Base-by-base conservation (phyloP, 2,797 vertebrate genomes). In the Acanthurus tractus region DNA sequence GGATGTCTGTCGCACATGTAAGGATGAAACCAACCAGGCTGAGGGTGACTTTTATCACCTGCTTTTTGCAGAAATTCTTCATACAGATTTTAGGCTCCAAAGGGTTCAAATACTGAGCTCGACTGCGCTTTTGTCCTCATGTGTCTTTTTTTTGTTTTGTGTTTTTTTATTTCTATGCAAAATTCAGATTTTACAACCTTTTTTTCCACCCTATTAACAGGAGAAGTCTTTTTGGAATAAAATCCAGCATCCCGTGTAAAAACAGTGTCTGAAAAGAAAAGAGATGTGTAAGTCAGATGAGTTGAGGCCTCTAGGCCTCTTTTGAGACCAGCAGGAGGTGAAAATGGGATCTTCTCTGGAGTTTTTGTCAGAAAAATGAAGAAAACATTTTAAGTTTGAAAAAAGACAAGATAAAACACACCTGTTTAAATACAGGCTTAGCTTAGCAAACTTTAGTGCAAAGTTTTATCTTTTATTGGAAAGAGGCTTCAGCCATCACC, bases 1-100 rank as follows among this genome's bases (percentile, higher is more conserved):
- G 72, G 88, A 86, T 67, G 86, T 49, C 84, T 49, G 50, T 1
- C 45, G 68, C 63, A 82, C 78, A 85, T 85, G 92, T 92, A 86
- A 93, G 91, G 87, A 92, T 82, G 84, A 87, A 75, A 20, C 70
- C 82, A 85, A 79, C 78, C 62, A 17, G 78, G 78, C 82, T 23
- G 57, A 73, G 63, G 84, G 79, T 40, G 85, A 86, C 83, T 29
- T 82, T 84, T 71, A 70, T 74, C 74, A 56, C 58, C 1, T 50
- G 87, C 70, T 77, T 90, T 83, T 70, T 80, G 49, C 53, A 84
- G 10, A 45, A 25, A 76, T 77, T 85, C 59, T 36, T 79, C 17
- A 44, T 76, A 62, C 79, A 78, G 63, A 71, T 90, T 81, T 84
- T 71, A 73, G 86, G 84, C 71, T 84, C 78, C 69, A 58, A 42